Percentiles rank a stretch among this genome's conserved stretches.
These are phyloP conservation scores for Drosophila navojoa DNA, from an alignment of 1,140 invertebrate genomes.

Conservation along the genomic window DNA sequence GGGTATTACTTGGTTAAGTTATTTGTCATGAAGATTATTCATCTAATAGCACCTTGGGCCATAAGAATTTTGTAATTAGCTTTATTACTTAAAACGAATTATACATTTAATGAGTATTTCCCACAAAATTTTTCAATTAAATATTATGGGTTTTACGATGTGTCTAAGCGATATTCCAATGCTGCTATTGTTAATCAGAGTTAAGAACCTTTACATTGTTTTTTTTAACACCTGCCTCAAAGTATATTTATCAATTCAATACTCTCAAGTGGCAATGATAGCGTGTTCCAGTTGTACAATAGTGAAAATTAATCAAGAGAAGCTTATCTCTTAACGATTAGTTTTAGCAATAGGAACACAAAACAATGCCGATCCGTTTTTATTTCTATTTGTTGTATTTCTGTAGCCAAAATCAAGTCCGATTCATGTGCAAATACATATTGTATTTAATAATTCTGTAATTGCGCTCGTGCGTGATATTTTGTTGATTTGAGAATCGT, in stretches of 20 bases:
- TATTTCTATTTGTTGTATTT: no score
- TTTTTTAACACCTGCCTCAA: slow-evolving; percentile 16
- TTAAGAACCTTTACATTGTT: background rate
- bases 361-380: no score
- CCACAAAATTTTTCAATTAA: slow-evolving; percentile 2
- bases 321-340: slow-evolving; percentile 28
- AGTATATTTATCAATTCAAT: slow-evolving; percentile 10
- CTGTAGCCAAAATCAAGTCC: background rate
- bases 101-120: slow-evolving; percentile 5
- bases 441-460: background rate
- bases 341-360: slow-evolving; percentile 26
- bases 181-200: background rate
- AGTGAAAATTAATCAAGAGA: slow-evolving; percentile 25
- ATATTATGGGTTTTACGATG: background rate
- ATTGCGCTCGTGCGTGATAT: slow-evolving; percentile 61
- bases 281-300: background rate
- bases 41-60: slow-evolving; percentile 2
- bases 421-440: background rate
- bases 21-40: slow-evolving; percentile 20
- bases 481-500: slow-evolving; percentile 50
- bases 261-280: slow-evolving; percentile 29
- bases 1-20: no score
- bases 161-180: slow-evolving; percentile 7
- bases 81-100: slow-evolving; percentile 3
- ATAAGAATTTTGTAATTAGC: slow-evolving; percentile 6